A percentile compares a stretch with the other conserved stretches of the same genome.
phyloP scores from a whole-genome alignment of 2,113 vertebrate species.

The Hippopotamus amphibius region DNA sequence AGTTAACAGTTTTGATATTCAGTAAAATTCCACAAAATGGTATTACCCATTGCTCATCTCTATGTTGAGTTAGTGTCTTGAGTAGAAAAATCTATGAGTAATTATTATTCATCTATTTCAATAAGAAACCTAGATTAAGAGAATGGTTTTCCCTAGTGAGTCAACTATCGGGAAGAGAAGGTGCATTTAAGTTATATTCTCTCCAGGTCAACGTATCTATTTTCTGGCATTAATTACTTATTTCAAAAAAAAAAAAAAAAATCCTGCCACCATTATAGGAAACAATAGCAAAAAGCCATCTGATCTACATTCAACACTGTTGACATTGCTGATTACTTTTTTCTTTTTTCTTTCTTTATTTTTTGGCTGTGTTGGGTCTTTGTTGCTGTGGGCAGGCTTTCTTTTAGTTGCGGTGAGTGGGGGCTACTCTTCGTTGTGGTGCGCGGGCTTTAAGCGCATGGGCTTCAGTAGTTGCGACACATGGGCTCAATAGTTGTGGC shows the following conservation, averaged over 20 bases:
- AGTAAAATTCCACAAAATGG: not conserved
- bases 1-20: not conserved
- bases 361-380: too few species aligned
- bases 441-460: too few species aligned
- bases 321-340: slow-evolving; percentile 14
- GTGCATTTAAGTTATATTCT: not conserved
- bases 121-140: not conserved
- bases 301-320: not conserved
- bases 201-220: not conserved
- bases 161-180: not conserved
- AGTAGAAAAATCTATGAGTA: not conserved
- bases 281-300: slow-evolving; percentile 27
- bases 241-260: not conserved
- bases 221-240: not conserved
- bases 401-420: too few species aligned
- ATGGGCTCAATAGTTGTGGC: too few species aligned
- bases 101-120: not conserved
- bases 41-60: not conserved
- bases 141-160: not conserved
- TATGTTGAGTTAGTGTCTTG: not conserved
- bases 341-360: too few species aligned
- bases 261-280: not conserved
- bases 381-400: too few species aligned
- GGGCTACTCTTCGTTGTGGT: too few species aligned
- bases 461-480: too few species aligned